Evolutionary conservation across 2,113 vertebrate genomes (phyloP), one percentile per base, ranked within the genome.

Genomic region (Polypterus bichir): DNA sequence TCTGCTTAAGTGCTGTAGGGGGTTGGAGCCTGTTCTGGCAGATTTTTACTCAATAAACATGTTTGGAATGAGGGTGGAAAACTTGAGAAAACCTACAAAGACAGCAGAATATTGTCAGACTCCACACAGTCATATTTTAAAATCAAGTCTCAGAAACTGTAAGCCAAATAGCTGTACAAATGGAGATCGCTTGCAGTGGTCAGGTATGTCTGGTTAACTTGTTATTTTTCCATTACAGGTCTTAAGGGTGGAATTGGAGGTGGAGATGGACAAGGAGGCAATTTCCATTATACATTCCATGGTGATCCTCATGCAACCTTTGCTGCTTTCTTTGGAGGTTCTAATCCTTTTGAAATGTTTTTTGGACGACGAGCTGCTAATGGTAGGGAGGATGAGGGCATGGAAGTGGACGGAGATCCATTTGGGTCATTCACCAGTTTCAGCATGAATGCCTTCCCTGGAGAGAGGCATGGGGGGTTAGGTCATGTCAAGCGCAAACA

Each of bases 311-410:
- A 97, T 48, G 96, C 96, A 61, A 98, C 95, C 3, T 99, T 99
- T 62, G 91, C 91, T 72, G 94, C 96, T 46, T 99, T 99, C 79
- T 99, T 98, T 3, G 93, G 94, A 7, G 96, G 93, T 56, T 85
- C 92, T 64, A 98, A 94, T 73, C 96, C 95, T 56, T 99, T 99
- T 67, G 96, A 97, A 72, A 93, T 98, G 71, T 98, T 99, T 81
- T 99, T 98, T 64, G 92, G 96, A 47, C 89, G 96, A 54, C 89
- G 93, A 67, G 88, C 88, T 83, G 75, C 81, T 61, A 89, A 89
- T 53, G 89, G 90, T 55, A 81, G 94, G 63, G 93, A 97, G 6
- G 75, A 90, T 51, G 94, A 98, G 67, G 93, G 96, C 70, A 97
- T 97, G 93, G 96, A 98, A 66, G 82, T 98, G 81, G 95, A 98